phyloP scores from a whole-genome alignment of 2,888 invertebrate genomes.

The Pyrocoelia pectoralis region DNA sequence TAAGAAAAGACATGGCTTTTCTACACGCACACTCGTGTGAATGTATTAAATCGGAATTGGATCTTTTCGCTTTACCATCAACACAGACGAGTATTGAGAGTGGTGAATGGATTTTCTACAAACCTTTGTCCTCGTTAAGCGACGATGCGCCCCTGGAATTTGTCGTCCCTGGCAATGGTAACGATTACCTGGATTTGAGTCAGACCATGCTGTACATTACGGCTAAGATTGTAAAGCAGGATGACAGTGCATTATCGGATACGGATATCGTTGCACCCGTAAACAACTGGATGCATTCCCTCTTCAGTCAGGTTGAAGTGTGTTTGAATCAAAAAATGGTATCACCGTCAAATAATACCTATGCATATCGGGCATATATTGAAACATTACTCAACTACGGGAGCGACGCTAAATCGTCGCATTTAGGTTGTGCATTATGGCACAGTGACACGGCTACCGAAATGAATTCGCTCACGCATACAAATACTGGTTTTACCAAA shows the following conservation, averaged over 20 bases:
- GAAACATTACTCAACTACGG: constrained; percentile 19
- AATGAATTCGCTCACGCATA: background rate
- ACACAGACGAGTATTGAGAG: too few species aligned
- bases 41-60: too few species aligned
- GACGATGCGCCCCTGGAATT: constrained; percentile 14
- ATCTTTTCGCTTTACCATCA: too few species aligned
- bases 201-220: constrained; percentile 12
- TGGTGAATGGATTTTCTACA: too few species aligned
- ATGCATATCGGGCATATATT: constrained; percentile 7
- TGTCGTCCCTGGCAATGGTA: constrained; percentile 12
- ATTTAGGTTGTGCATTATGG: constrained; percentile 10
- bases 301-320: constrained; percentile 15
- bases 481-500: background rate
- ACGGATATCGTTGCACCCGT: background rate
- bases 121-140: constrained; percentile 7
- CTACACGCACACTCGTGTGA: constrained; percentile 14
- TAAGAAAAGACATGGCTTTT: constrained; percentile 13
- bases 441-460: background rate
- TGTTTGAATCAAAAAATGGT: constrained; percentile 14
- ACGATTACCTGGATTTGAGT: constrained; percentile 13
- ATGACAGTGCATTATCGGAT: background rate
- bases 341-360: constrained; percentile 16
- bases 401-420: constrained; percentile 3
- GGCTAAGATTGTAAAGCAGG: too few species aligned
- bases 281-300: constrained; percentile 16